Conservation (phyloP, 2,888 invertebrate species). For the Aleiodes leptofemur region DNA sequence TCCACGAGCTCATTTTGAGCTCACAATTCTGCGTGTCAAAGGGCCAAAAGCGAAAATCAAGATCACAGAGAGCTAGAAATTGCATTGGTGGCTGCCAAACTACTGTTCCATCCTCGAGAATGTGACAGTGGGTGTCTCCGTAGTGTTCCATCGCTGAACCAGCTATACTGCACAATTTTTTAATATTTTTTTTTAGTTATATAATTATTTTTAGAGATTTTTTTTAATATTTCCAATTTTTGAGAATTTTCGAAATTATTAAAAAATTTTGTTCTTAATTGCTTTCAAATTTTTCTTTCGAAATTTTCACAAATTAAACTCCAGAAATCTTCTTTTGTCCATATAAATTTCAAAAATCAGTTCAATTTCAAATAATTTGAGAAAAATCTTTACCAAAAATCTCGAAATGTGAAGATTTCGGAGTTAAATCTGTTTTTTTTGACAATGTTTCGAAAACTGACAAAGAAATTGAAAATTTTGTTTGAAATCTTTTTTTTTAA, state of each 20-base stretch:
- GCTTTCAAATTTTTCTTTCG: constrained; percentile 1
- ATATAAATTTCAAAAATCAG: too few relatives aligned
- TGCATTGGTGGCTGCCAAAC: constrained; percentile 84
- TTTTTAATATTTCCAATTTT: neutral
- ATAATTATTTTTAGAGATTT: neutral
- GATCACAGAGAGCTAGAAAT: constrained; percentile 80
- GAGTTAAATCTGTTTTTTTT: too few relatives aligned
- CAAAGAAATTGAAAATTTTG: too few relatives aligned
- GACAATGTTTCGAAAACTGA: too few relatives aligned
- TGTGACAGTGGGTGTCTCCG: constrained; percentile 78
- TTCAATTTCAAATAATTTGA: too few relatives aligned
- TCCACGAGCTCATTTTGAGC: constrained; percentile 86
- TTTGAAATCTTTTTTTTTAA: too few relatives aligned
- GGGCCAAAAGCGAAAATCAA: constrained; percentile 85
- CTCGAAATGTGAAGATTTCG: too few relatives aligned
- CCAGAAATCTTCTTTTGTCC: too few relatives aligned
- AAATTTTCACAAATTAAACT: too few relatives aligned
- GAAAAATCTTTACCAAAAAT: too few relatives aligned
- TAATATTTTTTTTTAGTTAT: constrained; percentile 30
- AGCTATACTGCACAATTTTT: constrained; percentile 76
- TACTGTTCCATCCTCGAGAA: constrained; percentile 77
- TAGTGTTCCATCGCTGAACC: constrained; percentile 79
- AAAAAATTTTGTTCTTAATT: too few relatives aligned
- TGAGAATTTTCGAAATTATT: too few relatives aligned
- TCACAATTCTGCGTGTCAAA: constrained; percentile 82